phyloP scores from a whole-genome alignment of 2,797 vertebrate species.

The Hozukius guyotensis region DNA sequence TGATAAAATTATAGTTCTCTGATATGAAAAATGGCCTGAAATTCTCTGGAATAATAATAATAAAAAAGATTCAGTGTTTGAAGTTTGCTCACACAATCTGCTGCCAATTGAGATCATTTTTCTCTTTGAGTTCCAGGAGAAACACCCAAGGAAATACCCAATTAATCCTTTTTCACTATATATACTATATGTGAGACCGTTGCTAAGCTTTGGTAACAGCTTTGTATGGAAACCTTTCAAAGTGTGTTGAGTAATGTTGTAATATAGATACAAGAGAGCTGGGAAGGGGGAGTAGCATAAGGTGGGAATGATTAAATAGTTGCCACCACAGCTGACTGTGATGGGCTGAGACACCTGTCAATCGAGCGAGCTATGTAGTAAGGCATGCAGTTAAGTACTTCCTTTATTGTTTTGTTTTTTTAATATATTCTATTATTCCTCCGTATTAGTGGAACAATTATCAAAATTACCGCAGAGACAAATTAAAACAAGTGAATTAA shows the following conservation, averaged over 20 bases:
- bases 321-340: not conserved
- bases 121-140: constrained; percentile 1
- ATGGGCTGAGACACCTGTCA: not conserved
- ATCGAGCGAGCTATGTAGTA: not conserved
- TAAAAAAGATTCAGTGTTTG: not conserved
- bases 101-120: not conserved
- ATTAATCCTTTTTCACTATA: not conserved
- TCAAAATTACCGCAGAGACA: not conserved
- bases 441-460: not conserved
- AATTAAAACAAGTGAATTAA: not conserved
- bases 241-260: not conserved
- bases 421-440: not conserved
- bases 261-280: not conserved
- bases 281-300: not conserved
- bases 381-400: not conserved
- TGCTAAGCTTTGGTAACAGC: not conserved
- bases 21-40: not conserved
- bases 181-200: not conserved
- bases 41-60: not conserved
- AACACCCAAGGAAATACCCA: not conserved
- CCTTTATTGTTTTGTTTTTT: not conserved
- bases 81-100: constrained; percentile 2
- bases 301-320: not conserved
- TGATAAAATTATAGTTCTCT: not conserved
- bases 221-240: not conserved